Evolutionary conservation across 2,113 vertebrate genomes (phyloP), one percentile per base, ranked within the genome.

Genomic region (Coryphaenoides rupestris): DNA sequence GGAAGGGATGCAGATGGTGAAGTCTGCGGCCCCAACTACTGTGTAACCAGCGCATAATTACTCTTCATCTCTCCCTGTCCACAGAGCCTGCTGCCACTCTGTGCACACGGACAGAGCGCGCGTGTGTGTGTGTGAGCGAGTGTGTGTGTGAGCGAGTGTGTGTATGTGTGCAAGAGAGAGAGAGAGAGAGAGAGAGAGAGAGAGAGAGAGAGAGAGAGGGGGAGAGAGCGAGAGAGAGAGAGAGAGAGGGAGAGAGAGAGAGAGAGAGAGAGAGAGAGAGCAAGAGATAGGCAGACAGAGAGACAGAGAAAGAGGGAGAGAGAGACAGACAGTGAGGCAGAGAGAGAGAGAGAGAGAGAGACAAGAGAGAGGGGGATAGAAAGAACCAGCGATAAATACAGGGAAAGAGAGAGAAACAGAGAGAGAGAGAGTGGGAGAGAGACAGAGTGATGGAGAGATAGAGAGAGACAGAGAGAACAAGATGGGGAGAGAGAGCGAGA

Each of bases 1-100:
- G 76, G 79, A 75, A 81, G 74, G 77, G 69, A 74, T 49, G 47
- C 14, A 15, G 47, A 49, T 49, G 47, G 47, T n/a, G 47, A 49
- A 33, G 76, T 84, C 73, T 86, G 28, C 80, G 85, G 82, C 80
- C 77, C 81, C 82, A 85, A 86, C 85, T 85, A 80, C 76, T 85
- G 58, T 76, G 76, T 84, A 82, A 85, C 80, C 75, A 75, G 77
- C 78, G 72, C 77, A 81, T 80, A 84, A 79, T 85, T 74, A 80
- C 81, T 75, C 66, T 73, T 74, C 75, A 73, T 77, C 78, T 73
- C 74, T 86, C 77, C 72, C 79, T 70, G 75, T 78, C 81, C 77
- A 74, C 83, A 70, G 64, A 64, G 60, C 74, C 78, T 77, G 83
- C 81, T 84, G 81, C 84, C 86, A 84, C 78, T 78, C 73, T 86